phyloP scores from a whole-genome alignment of 2,113 vertebrate species.

The Eupsittula cactorum region DNA sequence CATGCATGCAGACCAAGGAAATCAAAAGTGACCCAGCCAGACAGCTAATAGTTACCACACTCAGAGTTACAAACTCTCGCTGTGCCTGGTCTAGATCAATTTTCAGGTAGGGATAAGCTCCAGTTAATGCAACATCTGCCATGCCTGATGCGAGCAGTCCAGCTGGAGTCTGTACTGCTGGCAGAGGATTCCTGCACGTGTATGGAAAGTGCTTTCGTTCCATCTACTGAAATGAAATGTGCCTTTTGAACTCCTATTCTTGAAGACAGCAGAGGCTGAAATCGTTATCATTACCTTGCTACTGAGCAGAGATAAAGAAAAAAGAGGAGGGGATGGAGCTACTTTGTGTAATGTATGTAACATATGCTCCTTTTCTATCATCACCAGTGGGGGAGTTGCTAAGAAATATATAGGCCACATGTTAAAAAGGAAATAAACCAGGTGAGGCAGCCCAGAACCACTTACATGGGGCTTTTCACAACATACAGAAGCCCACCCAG shows the following conservation, averaged over 20 bases:
- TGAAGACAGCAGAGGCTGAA: background rate
- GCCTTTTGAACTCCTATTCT: slow-evolving; percentile 1
- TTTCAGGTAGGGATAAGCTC: background rate
- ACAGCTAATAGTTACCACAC: background rate
- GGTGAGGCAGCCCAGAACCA: background rate
- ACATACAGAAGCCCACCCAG: accelerated
- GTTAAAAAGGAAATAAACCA: background rate
- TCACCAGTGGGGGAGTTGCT: background rate
- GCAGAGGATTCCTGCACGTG: background rate
- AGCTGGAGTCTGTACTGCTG: background rate
- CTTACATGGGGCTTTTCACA: background rate
- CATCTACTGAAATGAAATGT: background rate
- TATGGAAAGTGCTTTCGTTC: background rate
- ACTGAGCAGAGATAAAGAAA: background rate
- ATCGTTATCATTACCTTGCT: background rate
- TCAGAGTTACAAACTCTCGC: background rate
- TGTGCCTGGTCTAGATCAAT: background rate
- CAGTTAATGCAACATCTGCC: background rate
- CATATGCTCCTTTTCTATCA: background rate
- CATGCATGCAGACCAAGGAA: background rate
- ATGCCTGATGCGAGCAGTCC: background rate
- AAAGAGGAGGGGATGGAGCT: background rate
- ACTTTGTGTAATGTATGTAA: background rate
- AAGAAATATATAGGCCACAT: background rate
- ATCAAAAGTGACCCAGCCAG: background rate